Conservation (phyloP, 2,113 vertebrate species). For the Anhinga anhinga region DNA sequence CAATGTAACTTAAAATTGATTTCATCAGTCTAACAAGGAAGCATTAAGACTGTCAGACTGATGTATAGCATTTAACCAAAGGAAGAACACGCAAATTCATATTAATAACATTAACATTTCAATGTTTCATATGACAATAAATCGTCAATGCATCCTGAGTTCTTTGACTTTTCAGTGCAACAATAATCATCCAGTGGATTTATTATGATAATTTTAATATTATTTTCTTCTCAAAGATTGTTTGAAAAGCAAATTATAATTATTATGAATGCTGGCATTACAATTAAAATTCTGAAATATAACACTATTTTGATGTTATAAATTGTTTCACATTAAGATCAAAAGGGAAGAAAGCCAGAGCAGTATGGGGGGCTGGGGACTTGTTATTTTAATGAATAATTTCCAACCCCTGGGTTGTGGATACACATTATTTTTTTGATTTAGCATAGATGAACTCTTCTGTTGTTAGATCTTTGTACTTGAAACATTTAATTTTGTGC, state of each 20-base stretch:
- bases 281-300: constrained; percentile 19
- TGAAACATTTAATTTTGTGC: neutral
- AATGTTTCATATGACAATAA: constrained; percentile 54
- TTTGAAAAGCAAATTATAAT: constrained; percentile 64
- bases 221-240: constrained; percentile 52
- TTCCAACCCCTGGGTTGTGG: constrained; percentile 24
- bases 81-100: constrained; percentile 38
- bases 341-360: constrained; percentile 42
- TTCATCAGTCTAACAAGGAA: constrained; percentile 58
- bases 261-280: constrained; percentile 48
- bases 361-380: neutral
- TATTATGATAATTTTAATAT: constrained; percentile 64
- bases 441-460: constrained; percentile 41
- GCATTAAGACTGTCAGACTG: constrained; percentile 57
- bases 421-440: neutral
- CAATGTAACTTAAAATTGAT: constrained; percentile 53
- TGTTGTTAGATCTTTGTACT: constrained; percentile 9
- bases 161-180: constrained; percentile 65
- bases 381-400: constrained; percentile 9
- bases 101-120: constrained; percentile 55
- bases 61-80: constrained; percentile 62
- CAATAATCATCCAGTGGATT: constrained; percentile 59
- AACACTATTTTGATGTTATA: constrained; percentile 56
- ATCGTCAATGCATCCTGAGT: constrained; percentile 45
- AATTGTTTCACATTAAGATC: constrained; percentile 47